A percentile compares a stretch with the other conserved stretches of the same genome.
These are phyloP conservation scores for Drosophila tani DNA, from an alignment of 1,140 invertebrate species.

Conservation along the genomic window DNA sequence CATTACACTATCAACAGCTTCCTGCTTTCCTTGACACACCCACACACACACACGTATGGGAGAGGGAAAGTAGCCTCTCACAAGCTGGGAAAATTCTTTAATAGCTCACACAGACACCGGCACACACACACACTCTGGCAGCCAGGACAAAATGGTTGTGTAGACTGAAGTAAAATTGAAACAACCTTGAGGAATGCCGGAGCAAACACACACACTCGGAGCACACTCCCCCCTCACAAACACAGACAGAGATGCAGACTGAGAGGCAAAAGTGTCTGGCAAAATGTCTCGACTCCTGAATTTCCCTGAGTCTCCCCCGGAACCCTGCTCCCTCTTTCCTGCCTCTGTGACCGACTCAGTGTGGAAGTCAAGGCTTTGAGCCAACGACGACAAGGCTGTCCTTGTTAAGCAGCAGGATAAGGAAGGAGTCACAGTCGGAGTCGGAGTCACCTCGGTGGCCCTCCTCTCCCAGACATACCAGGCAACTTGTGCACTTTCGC, in stretches of 20 bases:
- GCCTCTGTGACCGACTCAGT: constrained; percentile 54
- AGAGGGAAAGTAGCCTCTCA: constrained; percentile 33
- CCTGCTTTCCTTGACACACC: constrained; percentile 54
- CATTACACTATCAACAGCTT: constrained; percentile 84
- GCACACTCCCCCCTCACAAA: constrained; percentile 5
- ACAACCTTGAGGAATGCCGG: constrained; percentile 81
- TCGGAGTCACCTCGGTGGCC: not conserved
- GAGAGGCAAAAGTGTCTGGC: constrained; percentile 72
- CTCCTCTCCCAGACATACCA: not conserved
- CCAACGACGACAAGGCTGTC: constrained; percentile 55
- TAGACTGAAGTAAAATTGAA: constrained; percentile 80
- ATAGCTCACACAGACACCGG: constrained; percentile 39
- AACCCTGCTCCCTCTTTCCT: constrained; percentile 5
- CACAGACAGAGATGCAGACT: constrained; percentile 30
- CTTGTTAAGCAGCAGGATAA: constrained; percentile 47
- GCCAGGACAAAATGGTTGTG: constrained; percentile 57
- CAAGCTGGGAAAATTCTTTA: constrained; percentile 62
- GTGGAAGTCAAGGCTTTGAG: constrained; percentile 55
- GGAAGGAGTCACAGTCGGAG: constrained; percentile 28
- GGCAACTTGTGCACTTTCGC: constrained; percentile 64
- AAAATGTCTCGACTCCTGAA: constrained; percentile 80
- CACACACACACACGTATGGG: not conserved
- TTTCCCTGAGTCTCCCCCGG: constrained; percentile 42
- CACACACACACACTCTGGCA: constrained; percentile 21
- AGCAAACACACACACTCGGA: constrained; percentile 47